Conservation (phyloP, 1,140 invertebrate genomes). For the Cydia splendana region DNA sequence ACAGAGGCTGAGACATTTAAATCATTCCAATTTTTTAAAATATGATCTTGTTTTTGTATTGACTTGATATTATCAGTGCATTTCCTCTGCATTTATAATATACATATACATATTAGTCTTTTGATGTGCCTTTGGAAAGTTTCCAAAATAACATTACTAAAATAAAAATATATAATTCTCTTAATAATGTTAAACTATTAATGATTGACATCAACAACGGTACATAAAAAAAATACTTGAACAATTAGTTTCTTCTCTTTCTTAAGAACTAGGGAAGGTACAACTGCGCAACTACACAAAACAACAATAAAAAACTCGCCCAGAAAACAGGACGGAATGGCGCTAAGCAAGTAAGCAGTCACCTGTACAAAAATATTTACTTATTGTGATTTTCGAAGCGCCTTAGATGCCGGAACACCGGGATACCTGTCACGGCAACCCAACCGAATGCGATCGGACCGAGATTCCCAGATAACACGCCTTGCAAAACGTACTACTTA, state of each 20-base stretch:
- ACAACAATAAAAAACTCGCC: neutral
- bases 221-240: no score
- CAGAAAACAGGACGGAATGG: neutral
- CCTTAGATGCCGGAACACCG: slow-evolving; percentile 43
- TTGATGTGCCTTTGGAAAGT: no score
- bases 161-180: no score
- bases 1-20: neutral
- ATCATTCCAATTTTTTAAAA: no score
- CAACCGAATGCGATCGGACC: slow-evolving; percentile 48
- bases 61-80: no score
- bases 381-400: slow-evolving; percentile 41
- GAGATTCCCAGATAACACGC: slow-evolving; percentile 46
- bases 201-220: no score
- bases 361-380: slow-evolving; percentile 45
- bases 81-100: no score
- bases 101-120: no score
- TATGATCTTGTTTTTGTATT: no score
- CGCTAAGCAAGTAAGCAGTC: neutral
- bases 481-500: slow-evolving; percentile 8
- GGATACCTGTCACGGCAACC: slow-evolving; percentile 51
- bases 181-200: no score
- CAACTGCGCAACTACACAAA: neutral
- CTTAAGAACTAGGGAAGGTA: neutral
- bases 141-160: no score
- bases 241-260: no score